Evolutionary conservation across 64 coral and sea anemone genomes (phyloP).

Genomic region (Porites lutea): DNA sequence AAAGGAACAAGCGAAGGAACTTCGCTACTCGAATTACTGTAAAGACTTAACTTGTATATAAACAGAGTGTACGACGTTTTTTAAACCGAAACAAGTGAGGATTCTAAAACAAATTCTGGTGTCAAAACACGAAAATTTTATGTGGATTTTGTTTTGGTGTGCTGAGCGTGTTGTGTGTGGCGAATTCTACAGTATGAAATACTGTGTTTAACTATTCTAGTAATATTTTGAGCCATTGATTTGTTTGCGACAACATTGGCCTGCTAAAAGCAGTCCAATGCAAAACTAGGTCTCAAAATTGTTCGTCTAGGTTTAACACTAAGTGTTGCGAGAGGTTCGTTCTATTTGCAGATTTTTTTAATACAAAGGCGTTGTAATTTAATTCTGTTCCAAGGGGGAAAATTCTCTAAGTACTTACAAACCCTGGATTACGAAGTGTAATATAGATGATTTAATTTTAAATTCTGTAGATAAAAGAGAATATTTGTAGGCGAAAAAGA

Average conservation of each 20-base stretch:
- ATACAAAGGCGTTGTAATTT: constrained; percentile 53
- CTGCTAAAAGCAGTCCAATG: constrained; percentile 39
- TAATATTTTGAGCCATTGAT: not conserved
- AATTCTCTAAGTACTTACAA: not conserved
- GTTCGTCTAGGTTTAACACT: constrained; percentile 26
- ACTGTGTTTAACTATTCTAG: constrained; percentile 16
- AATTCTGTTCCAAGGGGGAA: constrained; percentile 18
- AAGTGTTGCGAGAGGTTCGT: constrained; percentile 25
- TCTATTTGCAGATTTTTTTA: constrained; percentile 34
- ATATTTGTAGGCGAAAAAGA: constrained; percentile 62
- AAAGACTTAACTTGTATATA: constrained; percentile 25
- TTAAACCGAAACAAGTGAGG: constrained; percentile 25
- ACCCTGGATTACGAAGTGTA: constrained; percentile 9
- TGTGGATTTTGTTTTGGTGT: constrained; percentile 31
- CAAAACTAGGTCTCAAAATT: constrained; percentile 17
- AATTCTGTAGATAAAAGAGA: constrained; percentile 40
- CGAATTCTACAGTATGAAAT: constrained; percentile 41
- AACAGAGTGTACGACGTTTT: constrained; percentile 47
- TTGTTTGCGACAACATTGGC: constrained; percentile 14
- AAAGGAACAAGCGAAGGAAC: not conserved
- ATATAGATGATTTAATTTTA: constrained; percentile 44
- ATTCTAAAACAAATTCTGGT: constrained; percentile 6
- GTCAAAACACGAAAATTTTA: constrained; percentile 9
- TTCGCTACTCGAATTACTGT: not conserved
- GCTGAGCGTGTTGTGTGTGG: not conserved